A percentile compares a stretch with the other conserved stretches of the same genome.
Conservation (phyloP, 1,140 invertebrate genomes). For the Bilobella aurantiaca region DNA sequence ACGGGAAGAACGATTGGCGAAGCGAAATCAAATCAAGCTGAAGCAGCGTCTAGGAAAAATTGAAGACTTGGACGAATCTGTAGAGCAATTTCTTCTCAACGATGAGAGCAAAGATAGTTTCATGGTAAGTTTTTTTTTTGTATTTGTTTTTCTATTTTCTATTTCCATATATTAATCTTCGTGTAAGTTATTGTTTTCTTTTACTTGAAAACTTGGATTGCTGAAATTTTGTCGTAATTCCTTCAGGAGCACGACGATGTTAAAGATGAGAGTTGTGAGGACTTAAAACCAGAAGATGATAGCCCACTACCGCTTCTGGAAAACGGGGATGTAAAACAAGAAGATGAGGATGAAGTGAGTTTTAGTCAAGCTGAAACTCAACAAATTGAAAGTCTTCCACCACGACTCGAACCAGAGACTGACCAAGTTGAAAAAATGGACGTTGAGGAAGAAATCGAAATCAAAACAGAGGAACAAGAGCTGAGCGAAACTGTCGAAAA, state of each 20-base stretch:
- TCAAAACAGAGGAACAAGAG: no score
- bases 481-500: no score
- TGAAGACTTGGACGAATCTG: background rate
- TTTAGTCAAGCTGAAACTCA: conserved; percentile 7
- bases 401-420: background rate
- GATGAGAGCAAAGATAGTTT: conserved; percentile 2
- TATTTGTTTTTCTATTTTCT: background rate
- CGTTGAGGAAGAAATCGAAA: no score
- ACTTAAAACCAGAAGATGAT: no score
- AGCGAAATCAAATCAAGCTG: conserved; percentile 33
- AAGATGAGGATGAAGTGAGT: conserved; percentile 4
- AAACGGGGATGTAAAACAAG: background rate
- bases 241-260: background rate
- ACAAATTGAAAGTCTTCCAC: no score
- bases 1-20: conserved; percentile 35
- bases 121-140: background rate
- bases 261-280: no score
- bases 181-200: no score
- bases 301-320: no score
- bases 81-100: background rate
- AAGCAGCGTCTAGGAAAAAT: background rate
- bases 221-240: no score
- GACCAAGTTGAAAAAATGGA: no score
- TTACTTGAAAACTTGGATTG: no score
- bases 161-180: no score